These are phyloP conservation scores for Orius insidiosus DNA, from an alignment of 1,140 invertebrate species.

Conservation along the genomic window DNA sequence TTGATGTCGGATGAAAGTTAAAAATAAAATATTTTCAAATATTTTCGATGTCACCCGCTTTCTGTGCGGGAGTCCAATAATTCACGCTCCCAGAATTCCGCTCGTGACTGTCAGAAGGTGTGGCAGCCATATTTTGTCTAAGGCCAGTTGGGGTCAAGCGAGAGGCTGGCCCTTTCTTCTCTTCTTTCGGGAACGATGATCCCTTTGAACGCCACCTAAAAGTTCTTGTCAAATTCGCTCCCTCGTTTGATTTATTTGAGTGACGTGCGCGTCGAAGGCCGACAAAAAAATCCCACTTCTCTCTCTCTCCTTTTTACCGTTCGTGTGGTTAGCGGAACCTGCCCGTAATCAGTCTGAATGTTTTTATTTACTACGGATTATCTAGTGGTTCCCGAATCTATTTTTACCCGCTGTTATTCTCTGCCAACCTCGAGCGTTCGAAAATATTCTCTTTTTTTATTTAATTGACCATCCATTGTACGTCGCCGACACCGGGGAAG, in stretches of 20 bases:
- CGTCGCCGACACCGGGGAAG: not conserved
- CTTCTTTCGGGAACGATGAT: conserved; percentile 3
- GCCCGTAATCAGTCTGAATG: conserved; percentile 2
- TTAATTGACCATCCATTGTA: not conserved
- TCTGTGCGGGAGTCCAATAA: conserved; percentile 8
- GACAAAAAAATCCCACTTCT: too few relatives aligned
- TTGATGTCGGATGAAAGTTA: too few relatives aligned
- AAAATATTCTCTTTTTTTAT: not conserved
- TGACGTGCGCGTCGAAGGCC: not conserved
- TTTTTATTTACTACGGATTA: conserved; percentile 10
- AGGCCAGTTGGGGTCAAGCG: conserved; percentile 19
- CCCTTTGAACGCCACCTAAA: conserved; percentile 9
- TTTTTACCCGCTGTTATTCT: not conserved
- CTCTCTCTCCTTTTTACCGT: not conserved
- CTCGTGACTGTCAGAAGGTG: conserved; percentile 19
- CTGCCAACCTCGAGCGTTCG: not conserved
- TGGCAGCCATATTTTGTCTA: conserved; percentile 25
- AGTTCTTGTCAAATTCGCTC: not conserved
- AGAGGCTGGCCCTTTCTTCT: conserved; percentile 14
- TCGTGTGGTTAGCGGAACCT: not conserved
- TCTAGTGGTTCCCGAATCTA: not conserved
- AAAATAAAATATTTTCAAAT: too few relatives aligned
- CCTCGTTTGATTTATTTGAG: not conserved
- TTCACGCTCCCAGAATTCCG: conserved; percentile 21
- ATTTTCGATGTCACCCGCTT: conserved; percentile 7